A percentile compares a stretch with the other conserved stretches of the same genome.
Conservation (phyloP, 1,140 invertebrate species). For the Brachionus manjavacas region DNA sequence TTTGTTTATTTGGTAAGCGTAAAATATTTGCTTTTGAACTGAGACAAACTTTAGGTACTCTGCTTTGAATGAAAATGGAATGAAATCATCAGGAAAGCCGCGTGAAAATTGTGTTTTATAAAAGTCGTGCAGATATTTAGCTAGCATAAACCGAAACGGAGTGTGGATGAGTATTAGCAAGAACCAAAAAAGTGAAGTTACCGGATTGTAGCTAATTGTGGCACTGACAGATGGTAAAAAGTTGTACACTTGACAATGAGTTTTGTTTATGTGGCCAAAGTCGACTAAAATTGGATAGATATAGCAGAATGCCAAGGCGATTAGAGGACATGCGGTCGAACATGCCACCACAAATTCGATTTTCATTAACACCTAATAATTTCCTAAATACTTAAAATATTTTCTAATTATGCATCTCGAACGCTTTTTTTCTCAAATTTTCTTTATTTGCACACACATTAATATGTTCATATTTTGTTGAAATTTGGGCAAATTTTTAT, state of each 20-base stretch:
- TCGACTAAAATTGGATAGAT: background rate
- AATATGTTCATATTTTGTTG: background rate
- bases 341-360: background rate
- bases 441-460: background rate
- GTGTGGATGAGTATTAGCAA: slow-evolving; percentile 30
- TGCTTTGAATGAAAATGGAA: background rate
- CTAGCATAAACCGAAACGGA: slow-evolving; percentile 20
- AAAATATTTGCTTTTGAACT: background rate
- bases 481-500: background rate
- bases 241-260: slow-evolving; percentile 13
- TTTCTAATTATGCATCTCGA: background rate
- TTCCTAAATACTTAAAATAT: background rate
- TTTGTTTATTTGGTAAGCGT: slow-evolving; percentile 15
- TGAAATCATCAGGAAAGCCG: background rate
- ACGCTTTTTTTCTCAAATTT: background rate
- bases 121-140: background rate
- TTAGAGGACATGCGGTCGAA: background rate
- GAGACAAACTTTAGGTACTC: background rate
- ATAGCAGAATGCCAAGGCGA: background rate
- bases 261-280: background rate
- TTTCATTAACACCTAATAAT: background rate
- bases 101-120: slow-evolving; percentile 17
- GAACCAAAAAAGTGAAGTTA: slow-evolving; percentile 15
- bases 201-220: slow-evolving; percentile 2
- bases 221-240: slow-evolving; percentile 41